Conservation (phyloP, 1,140 invertebrate species). For the Pogonus chalceus region DNA sequence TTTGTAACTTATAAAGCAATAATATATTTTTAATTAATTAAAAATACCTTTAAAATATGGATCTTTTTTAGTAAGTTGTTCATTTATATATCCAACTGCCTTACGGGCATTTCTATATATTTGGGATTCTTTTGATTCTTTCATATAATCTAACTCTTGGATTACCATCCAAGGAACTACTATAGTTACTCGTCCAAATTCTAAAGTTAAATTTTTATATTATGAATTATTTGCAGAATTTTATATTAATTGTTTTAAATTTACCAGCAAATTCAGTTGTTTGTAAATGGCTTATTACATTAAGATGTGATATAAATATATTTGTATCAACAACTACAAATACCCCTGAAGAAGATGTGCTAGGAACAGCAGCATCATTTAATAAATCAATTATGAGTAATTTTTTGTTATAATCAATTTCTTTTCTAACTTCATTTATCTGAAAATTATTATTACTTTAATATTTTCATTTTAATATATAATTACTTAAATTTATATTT, state of each 20-base stretch:
- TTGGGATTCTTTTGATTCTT: background rate
- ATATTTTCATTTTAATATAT: background rate
- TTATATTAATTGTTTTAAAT: background rate
- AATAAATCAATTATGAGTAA: background rate
- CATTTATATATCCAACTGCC: background rate
- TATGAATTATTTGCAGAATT: background rate
- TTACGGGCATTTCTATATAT: background rate
- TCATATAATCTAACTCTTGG: conserved; percentile 4
- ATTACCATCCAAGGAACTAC: background rate
- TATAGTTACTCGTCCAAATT: background rate
- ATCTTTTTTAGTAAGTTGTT: background rate
- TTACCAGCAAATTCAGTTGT: background rate
- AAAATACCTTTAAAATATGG: background rate
- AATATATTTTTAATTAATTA: background rate
- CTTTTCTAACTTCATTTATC: background rate
- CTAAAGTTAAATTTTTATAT: background rate
- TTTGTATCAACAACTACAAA: conserved; percentile 4
- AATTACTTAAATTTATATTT: background rate
- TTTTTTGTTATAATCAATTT: background rate
- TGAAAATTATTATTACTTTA: background rate
- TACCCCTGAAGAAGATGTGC: background rate
- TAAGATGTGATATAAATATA: background rate
- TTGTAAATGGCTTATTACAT: background rate
- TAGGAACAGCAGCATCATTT: background rate
- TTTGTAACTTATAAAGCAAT: background rate